A percentile compares a stretch with the other conserved stretches of the same genome.
Evolutionary conservation across 1,140 invertebrate species (phyloP).

Genomic region (Psix sp.): DNA sequence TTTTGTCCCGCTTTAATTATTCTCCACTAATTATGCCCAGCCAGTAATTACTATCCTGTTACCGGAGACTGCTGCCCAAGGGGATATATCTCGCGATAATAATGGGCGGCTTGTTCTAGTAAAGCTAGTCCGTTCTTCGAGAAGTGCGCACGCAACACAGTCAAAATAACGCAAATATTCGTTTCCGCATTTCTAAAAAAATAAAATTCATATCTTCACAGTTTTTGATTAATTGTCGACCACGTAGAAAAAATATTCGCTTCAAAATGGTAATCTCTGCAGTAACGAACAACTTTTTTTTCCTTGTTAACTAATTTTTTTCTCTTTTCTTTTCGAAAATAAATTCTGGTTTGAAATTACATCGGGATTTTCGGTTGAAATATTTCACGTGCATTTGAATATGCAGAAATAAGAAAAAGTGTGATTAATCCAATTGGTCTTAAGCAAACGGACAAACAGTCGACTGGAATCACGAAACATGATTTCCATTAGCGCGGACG

Average conservation of each 20-base stretch:
- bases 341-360: no score
- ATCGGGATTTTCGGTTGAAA: no score
- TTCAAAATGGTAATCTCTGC: no score
- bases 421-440: not conserved
- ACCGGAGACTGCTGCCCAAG: constrained; percentile 71
- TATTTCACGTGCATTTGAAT: not conserved
- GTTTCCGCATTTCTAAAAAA: constrained; percentile 13
- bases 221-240: constrained; percentile 12
- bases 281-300: no score
- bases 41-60: constrained; percentile 73
- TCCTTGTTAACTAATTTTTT: no score
- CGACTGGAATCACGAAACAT: constrained; percentile 12
- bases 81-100: constrained; percentile 69
- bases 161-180: constrained; percentile 53
- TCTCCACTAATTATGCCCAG: constrained; percentile 72
- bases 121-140: constrained; percentile 59
- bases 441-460: constrained; percentile 15
- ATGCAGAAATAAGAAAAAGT: constrained; percentile 4
- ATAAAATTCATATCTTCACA: not conserved
- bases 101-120: constrained; percentile 64
- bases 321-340: no score
- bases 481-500: constrained; percentile 10
- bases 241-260: not conserved
- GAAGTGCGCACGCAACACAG: constrained; percentile 45
- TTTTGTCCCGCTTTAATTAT: constrained; percentile 73